Base-by-base conservation (phyloP, 2,113 vertebrate genomes). In the Tachycineta bicolor region DNA sequence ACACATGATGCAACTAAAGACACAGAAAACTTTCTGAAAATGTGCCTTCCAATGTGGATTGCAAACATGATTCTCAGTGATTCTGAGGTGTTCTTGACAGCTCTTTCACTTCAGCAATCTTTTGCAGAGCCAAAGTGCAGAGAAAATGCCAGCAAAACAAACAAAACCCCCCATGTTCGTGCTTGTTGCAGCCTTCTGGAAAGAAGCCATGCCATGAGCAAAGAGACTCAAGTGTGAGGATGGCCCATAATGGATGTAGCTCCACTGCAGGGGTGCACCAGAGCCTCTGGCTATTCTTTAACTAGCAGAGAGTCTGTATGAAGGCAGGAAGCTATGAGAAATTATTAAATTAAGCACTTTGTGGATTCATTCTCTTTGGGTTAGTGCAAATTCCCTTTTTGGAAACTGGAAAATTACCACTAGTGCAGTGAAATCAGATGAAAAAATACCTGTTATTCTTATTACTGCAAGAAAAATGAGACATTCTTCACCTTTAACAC, bases 21-120 rank as follows among this genome's bases (percentile, higher is more conserved):
- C 17, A 64, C 7, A 39, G 28, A 26, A 49, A 87, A 74, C 49
- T 43, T 53, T 56, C 31, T 50, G 59, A 46, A 14, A 29, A 33
- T 6, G 37, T 22, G 29, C 24, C 24, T 47, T 12, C 39, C 15
- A 26, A 2, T 16, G 33, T n/a, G 13, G 46, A 43, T 37, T 28
- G 64, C 16, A 55, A 81, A 87, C 4, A 5, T 34, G 23, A 31
- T 59, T 63, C 62, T 41, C 14, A 68, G n/a, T 24, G 25, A 83
- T 79, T 37, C n/a, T 0, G 0, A 74, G 5, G 9, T 53, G 7
- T 29, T 67, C n/a, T 34, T 29, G 6, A 10, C 16, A 83, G 44
- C 7, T 77, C 14, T 64, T 6, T 34, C 21, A 59, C 49, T 83
- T 63, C 0, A 59, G 19, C 5, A 19, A 44, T 55, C 29, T 44